Base-by-base conservation (phyloP, 1,140 invertebrate genomes). In the Lepidurus couesii region DNA sequence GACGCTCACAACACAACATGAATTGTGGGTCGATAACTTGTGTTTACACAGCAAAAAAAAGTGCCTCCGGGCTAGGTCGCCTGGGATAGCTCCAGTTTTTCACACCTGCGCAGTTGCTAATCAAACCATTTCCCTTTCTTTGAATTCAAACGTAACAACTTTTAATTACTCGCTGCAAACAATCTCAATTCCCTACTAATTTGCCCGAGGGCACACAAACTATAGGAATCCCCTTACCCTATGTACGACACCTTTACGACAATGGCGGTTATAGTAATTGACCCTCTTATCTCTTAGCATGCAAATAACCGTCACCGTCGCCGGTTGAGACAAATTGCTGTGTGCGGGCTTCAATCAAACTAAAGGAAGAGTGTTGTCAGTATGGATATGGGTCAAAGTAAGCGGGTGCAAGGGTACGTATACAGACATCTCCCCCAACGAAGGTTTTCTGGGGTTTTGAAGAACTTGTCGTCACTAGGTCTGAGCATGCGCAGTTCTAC, bases 341-440 rank as follows among this genome's bases (percentile, higher is more conserved):
- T 21, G 53, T 65, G 16, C 3, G 47, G 47, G 53, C 21, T 65
- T 21, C 53, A 65, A 65, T 65, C 53, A 65, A 65, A 65, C 16
- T 21, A 65, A n/a, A 65, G 21, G 21, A 13, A 13, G 21, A 65
- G 53, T 21, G 53, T 21, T 21, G 53, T 65, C 21, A 65, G 53
- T 65, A 65, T 65, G 53, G 53, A 65, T 65, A 65, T 65, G 53
- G 53, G 53, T 65, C 53, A 65, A 65, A 65, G 53, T 65, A 65
- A 65, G 21, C n/a, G 53, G 53, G 53, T 65, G 53, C 53, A 65
- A 65, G 53, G 53, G 53, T 65, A 65, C 53, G 53, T 65, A 65
- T 21, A 16, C 21, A 65, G 16, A 65, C 6, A 65, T 9, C 53
- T 65, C 13, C 53, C 21, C 21, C 13, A 65, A 13, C 6, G 8